A percentile compares a stretch with the other conserved stretches of the same genome.
Conservation (phyloP, 1,140 invertebrate genomes). For the Drosophila lowei region DNA sequence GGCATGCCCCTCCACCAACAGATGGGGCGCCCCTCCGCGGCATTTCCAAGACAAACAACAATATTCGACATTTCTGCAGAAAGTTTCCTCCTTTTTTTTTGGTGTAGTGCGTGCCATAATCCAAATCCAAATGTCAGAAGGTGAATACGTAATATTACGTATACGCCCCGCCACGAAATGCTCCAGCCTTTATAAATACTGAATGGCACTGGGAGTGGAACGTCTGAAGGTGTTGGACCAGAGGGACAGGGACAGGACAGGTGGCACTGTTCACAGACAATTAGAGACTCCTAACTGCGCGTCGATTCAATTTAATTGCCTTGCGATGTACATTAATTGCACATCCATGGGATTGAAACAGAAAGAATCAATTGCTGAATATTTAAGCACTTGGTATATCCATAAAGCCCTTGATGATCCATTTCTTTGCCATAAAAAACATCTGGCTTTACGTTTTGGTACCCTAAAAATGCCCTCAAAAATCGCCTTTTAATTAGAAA, state of each 20-base stretch:
- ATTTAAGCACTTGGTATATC: too few relatives aligned
- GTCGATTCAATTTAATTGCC: constrained; percentile 11
- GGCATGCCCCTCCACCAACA: too few relatives aligned
- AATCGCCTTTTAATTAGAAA: constrained; percentile 60
- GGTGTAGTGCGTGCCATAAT: constrained; percentile 63
- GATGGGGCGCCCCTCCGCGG: neutral
- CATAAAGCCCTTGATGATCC: too few relatives aligned
- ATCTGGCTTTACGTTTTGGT: constrained; percentile 1
- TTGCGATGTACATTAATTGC: too few relatives aligned
- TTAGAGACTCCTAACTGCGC: constrained; percentile 16
- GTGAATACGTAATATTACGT: constrained; percentile 38
- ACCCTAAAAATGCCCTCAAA: constrained; percentile 18
- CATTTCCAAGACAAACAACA: constrained; percentile 11
- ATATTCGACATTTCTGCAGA: constrained; percentile 43
- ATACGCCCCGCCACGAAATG: constrained; percentile 35
- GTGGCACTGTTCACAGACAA: constrained; percentile 28
- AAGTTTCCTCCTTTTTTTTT: constrained; percentile 29
- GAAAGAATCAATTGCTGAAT: too few relatives aligned
- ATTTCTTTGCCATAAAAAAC: too few relatives aligned
- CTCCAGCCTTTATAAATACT: constrained; percentile 24
- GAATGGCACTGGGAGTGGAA: constrained; percentile 16
- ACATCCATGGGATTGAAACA: too few relatives aligned
- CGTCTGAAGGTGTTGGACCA: constrained; percentile 30
- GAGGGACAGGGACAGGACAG: neutral
- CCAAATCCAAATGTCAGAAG: constrained; percentile 66